Conservation (phyloP, 2,113 vertebrate species). For the Pelmatolapia mariae region DNA sequence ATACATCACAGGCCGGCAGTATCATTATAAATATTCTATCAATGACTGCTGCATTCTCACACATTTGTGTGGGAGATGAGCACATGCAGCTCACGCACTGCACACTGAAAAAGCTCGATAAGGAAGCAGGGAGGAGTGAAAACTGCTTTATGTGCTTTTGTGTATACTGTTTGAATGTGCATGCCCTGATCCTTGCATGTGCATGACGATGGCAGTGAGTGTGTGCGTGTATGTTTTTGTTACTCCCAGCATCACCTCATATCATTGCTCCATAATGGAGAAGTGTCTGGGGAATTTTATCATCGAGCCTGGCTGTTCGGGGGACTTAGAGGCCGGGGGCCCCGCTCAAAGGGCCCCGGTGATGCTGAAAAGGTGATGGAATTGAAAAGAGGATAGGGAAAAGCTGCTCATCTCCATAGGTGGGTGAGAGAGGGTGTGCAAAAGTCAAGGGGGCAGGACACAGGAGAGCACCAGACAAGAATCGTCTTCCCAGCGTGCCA, state of each 20-base stretch:
- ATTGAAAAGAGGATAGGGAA: constrained; percentile 33
- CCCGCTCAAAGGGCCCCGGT: constrained; percentile 52
- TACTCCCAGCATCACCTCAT: constrained; percentile 30
- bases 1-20: background rate
- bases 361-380: constrained; percentile 61
- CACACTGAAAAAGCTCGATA: constrained; percentile 42
- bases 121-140: constrained; percentile 19
- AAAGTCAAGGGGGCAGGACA: constrained; percentile 49
- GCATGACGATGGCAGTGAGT: background rate
- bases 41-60: background rate
- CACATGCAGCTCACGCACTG: constrained; percentile 30
- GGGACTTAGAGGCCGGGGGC: constrained; percentile 19
- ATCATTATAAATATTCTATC: constrained; percentile 18
- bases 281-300: constrained; percentile 66
- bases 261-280: constrained; percentile 53
- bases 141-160: constrained; percentile 30
- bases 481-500: constrained; percentile 45
- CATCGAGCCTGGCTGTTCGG: constrained; percentile 29
- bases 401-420: constrained; percentile 9
- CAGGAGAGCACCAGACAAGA: constrained; percentile 9
- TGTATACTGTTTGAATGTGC: background rate
- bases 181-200: background rate
- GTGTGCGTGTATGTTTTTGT: background rate
- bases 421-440: background rate
- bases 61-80: constrained; percentile 22